These are phyloP conservation scores for Anthopleura sola DNA, from an alignment of 64 coral and sea anemone genomes.

Conservation along the genomic window DNA sequence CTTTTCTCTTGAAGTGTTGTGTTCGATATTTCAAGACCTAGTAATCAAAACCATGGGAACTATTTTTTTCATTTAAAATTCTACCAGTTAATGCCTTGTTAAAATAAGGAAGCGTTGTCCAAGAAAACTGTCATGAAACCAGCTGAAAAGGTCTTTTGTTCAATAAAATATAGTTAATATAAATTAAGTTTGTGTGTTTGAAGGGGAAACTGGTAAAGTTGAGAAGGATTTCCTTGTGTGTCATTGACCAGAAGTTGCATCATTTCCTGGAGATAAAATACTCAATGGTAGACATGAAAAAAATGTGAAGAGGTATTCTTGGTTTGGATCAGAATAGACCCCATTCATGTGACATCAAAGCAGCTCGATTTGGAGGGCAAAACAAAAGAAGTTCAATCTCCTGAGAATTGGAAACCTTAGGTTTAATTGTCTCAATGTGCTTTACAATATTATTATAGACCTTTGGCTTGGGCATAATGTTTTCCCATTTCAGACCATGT, in stretches of 20 bases:
- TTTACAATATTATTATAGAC: no score
- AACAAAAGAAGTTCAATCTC: no score
- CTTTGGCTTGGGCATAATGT: no score
- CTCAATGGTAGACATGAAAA: no score
- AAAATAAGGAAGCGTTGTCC: background rate
- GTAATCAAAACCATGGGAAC: background rate
- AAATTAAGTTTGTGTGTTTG: background rate
- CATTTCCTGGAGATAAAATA: background rate
- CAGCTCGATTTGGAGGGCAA: no score
- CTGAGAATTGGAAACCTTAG: no score
- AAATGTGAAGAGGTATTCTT: no score
- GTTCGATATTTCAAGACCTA: background rate
- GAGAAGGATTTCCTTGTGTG: background rate
- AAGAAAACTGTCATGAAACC: background rate
- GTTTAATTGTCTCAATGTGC: no score
- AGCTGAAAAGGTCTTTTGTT: constrained; percentile 7
- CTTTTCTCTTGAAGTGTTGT: no score
- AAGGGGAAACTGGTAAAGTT: background rate
- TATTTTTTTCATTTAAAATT: background rate
- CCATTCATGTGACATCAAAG: no score
- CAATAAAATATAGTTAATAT: background rate
- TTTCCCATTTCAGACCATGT: no score
- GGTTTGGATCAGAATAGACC: no score
- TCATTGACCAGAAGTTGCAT: background rate
- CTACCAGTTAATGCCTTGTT: background rate